Percentiles rank a stretch among this genome's conserved stretches.
Evolutionary conservation across 2,113 vertebrate species (phyloP).

Genomic region (Theropithecus gelada): DNA sequence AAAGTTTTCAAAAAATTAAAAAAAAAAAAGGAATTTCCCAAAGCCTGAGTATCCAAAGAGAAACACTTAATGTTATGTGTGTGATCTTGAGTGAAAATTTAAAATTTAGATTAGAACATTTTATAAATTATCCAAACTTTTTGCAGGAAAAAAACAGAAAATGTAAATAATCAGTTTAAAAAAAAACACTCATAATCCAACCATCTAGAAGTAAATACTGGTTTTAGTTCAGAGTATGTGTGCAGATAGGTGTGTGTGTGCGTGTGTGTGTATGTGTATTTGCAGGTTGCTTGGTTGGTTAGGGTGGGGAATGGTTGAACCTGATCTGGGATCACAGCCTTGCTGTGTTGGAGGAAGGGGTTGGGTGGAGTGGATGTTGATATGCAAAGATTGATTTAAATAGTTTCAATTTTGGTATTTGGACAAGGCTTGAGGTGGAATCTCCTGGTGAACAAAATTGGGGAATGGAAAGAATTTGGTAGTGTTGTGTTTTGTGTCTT

Average conservation of each 20-base stretch:
- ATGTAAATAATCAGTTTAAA: not conserved
- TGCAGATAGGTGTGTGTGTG: not conserved
- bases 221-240: not conserved
- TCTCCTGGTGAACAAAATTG: not conserved
- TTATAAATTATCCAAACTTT: not conserved
- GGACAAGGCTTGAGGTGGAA: not conserved
- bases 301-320: not conserved
- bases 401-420: not conserved
- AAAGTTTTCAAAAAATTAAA: not conserved
- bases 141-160: not conserved
- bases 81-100: not conserved
- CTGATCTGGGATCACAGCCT: not conserved
- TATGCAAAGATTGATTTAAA: not conserved
- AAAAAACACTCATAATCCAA: not conserved
- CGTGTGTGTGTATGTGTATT: not conserved
- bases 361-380: not conserved
- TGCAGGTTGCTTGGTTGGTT: not conserved
- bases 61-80: not conserved
- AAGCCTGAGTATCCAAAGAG: not conserved
- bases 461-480: not conserved
- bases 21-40: not conserved
- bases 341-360: not conserved
- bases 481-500: not conserved
- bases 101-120: not conserved
- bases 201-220: not conserved